Evolutionary conservation across 1,140 invertebrate species (phyloP).

Genomic region (Plodia interpunctella): DNA sequence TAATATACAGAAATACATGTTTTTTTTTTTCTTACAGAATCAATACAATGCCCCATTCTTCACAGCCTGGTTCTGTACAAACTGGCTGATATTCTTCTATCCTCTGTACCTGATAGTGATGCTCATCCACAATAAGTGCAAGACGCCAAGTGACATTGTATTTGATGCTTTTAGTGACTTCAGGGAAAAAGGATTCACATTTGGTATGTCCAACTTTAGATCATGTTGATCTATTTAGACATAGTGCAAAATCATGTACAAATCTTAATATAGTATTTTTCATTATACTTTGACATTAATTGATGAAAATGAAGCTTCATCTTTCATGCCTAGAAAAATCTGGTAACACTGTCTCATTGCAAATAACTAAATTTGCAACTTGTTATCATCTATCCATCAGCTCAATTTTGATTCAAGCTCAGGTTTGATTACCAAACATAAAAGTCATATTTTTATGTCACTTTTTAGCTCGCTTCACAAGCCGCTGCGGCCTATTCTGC

Average conservation of each 20-base stretch:
- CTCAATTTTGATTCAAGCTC: no score
- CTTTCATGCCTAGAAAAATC: no score
- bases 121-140: conserved; percentile 83
- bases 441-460: conserved; percentile 4
- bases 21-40: conserved; percentile 73
- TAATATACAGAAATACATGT: no score
- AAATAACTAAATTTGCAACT: no score
- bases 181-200: conserved; percentile 91
- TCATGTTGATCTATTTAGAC: no score
- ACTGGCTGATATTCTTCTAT: conserved; percentile 94
- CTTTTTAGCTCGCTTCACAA: conserved; percentile 86
- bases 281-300: no score
- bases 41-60: conserved; percentile 93
- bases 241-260: no score
- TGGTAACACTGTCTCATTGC: no score
- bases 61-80: conserved; percentile 96
- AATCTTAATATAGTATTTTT: no score
- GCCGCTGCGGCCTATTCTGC: conserved; percentile 91
- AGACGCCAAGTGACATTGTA: conserved; percentile 85
- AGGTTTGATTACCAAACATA: no score
- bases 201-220: conserved; percentile 83
- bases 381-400: no score
- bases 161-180: conserved; percentile 89
- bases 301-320: no score
- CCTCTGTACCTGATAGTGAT: conserved; percentile 90